Evolutionary conservation across 2,888 invertebrate species (phyloP), one percentile per base, ranked within the genome.

Genomic region (Cenopis cana): DNA sequence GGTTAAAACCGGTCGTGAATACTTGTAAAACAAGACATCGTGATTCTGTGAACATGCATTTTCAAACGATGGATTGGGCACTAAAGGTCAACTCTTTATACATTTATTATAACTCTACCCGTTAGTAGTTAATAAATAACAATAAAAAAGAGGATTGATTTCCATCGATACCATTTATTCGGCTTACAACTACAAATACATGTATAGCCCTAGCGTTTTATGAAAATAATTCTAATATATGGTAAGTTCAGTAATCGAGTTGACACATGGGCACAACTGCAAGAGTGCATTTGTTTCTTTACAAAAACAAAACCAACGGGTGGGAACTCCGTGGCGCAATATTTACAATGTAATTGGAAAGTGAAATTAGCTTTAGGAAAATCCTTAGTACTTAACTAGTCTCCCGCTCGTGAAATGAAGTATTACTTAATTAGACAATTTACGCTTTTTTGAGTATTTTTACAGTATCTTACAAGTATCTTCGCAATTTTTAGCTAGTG

Each of bases 101-200:
- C 14, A 14, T 41, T 14, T 41, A 14, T 11, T 38, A 41, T 41
- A 41, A 14, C 14, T 41, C 5, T 41, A 14, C 14, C 41, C 14
- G 12, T 20, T 52, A 38, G 50, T 36, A 1, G 10, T n/a, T n/a
- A n/a, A n/a, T 17, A 10, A 9, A 46, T 36, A 9, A 52, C 41
- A 33, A 41, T 29, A 24, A 64, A 65, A 56, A 57, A 57, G 38
- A 50, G 55, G 55, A 61, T 9, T 69, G 56, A 69, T 77, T 75
- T 82, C 78, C 78, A 81, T 85, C 85, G 82, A 82, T 90, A 88
- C 86, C 85, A 80, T 90, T 89, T 89, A 89, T 88, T 89, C 86
- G 84, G 84, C 90, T 90, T 90, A 90, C 77, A 86, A 78, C 88
- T 89, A 89, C 84, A 86, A 87, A 87, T 88, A 89, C 87, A 89